phyloP scores from a whole-genome alignment of 1,140 invertebrate genomes.

The Stratiolaelaps scimitus region DNA sequence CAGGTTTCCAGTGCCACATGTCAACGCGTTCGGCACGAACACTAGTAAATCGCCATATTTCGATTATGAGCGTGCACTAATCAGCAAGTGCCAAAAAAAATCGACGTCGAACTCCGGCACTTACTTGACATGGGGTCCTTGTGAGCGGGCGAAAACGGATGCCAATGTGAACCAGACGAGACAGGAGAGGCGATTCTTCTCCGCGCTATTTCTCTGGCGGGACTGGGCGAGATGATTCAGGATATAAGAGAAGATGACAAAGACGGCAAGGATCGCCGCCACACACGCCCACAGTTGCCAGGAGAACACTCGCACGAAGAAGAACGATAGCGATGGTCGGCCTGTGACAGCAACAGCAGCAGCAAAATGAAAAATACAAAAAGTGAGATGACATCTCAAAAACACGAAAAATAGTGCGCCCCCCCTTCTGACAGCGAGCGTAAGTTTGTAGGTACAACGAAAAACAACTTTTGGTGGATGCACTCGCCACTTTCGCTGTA shows the following conservation, averaged over 20 bases:
- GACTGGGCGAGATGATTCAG: constrained; percentile 20
- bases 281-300: constrained; percentile 20
- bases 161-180: constrained; percentile 15
- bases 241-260: constrained; percentile 18
- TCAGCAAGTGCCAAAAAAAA: too few relatives aligned
- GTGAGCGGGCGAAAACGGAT: constrained; percentile 16
- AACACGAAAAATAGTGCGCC: too few relatives aligned
- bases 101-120: background rate
- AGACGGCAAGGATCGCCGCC: constrained; percentile 4
- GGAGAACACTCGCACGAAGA: constrained; percentile 26
- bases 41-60: too few relatives aligned
- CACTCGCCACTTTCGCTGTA: too few relatives aligned
- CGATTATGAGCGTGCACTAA: too few relatives aligned
- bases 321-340: constrained; percentile 25
- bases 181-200: constrained; percentile 12
- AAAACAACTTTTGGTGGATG: too few relatives aligned
- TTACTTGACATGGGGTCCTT: constrained; percentile 23
- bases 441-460: too few relatives aligned
- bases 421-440: too few relatives aligned
- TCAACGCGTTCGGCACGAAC: too few relatives aligned
- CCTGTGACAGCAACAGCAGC: background rate
- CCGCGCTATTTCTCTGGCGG: constrained; percentile 1
- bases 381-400: too few relatives aligned
- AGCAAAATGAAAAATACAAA: too few relatives aligned
- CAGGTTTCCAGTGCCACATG: too few relatives aligned